phyloP scores from a whole-genome alignment of 2,113 vertebrate species.

The Pedetes capensis region DNA sequence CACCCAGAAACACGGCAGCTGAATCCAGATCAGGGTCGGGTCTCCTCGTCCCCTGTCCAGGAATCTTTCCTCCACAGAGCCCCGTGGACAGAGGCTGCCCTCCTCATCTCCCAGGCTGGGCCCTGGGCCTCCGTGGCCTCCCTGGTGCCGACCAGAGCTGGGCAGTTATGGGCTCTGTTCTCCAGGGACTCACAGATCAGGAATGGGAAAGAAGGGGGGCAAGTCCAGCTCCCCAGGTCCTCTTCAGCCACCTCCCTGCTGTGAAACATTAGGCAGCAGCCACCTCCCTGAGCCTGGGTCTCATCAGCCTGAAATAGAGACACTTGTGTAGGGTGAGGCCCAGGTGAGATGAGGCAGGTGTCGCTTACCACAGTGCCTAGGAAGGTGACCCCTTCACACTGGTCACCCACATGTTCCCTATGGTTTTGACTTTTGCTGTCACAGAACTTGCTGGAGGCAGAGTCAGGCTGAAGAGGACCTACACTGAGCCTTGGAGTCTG shows the following conservation, averaged over 20 bases:
- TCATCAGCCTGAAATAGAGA: background rate
- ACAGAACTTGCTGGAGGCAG: background rate
- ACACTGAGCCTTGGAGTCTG: background rate
- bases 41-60: background rate
- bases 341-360: background rate
- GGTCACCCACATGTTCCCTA: background rate
- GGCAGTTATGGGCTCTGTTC: background rate
- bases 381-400: background rate
- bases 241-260: background rate
- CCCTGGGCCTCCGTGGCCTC: background rate
- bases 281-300: background rate
- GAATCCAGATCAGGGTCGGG: background rate
- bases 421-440: background rate
- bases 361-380: fast-evolving
- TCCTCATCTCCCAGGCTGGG: background rate
- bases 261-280: background rate
- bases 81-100: fast-evolving
- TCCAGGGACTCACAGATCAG: background rate
- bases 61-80: background rate
- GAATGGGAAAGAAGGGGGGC: background rate
- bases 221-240: background rate
- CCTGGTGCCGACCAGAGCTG: background rate
- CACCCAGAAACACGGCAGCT: background rate
- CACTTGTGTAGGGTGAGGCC: background rate
- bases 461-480: background rate